Percentiles rank a stretch among this genome's conserved stretches.
phyloP scores from a whole-genome alignment of 2,113 vertebrate genomes.

The Lucifuga dentata region DNA sequence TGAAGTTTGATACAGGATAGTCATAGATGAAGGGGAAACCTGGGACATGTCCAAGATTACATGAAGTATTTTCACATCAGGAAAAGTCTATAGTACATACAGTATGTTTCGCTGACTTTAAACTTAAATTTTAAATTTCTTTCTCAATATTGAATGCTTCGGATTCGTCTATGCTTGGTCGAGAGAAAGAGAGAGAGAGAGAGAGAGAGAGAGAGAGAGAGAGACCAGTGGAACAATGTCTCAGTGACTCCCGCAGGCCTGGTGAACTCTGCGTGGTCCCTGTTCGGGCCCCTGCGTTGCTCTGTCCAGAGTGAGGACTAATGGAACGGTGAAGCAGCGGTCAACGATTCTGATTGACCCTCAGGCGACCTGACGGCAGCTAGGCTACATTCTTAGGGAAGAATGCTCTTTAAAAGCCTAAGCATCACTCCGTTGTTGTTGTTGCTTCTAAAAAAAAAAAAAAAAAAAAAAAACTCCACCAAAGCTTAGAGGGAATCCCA shows the following conservation, averaged over 20 bases:
- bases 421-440: slow-evolving; percentile 61
- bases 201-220: slow-evolving; percentile 21
- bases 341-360: slow-evolving; percentile 79
- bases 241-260: slow-evolving; percentile 70
- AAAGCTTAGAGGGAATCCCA: slow-evolving; percentile 59
- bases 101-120: too few relatives aligned
- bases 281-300: slow-evolving; percentile 62
- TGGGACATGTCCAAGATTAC: too few relatives aligned
- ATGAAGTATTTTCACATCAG: too few relatives aligned
- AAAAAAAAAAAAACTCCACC: slow-evolving; percentile 51
- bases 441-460: slow-evolving; percentile 57
- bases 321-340: slow-evolving; percentile 75
- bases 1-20: too few relatives aligned
- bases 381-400: slow-evolving; percentile 75
- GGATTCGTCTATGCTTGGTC: too few relatives aligned
- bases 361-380: slow-evolving; percentile 72
- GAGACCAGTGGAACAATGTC: slow-evolving; percentile 55
- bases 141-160: too few relatives aligned
- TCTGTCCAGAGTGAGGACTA: slow-evolving; percentile 75
- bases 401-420: slow-evolving; percentile 74
- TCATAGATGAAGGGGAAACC: too few relatives aligned
- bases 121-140: too few relatives aligned
- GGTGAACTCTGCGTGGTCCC: slow-evolving; percentile 75
- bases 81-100: too few relatives aligned
- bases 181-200: background rate